A percentile compares a stretch with the other conserved stretches of the same genome.
These are phyloP conservation scores for Baronia brevicornis DNA, from an alignment of 2,888 invertebrate species.

Conservation along the genomic window DNA sequence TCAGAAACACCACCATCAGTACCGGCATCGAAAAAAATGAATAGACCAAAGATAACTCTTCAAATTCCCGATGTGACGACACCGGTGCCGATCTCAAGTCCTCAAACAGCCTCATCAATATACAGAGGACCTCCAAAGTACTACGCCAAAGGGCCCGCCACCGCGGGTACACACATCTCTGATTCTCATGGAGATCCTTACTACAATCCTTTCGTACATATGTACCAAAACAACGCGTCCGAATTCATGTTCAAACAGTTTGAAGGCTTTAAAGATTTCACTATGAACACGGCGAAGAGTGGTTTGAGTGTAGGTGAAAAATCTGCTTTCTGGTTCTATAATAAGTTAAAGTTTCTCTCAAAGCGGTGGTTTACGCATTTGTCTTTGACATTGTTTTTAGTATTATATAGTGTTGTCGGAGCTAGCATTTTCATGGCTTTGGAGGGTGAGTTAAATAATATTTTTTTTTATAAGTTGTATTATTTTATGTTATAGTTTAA, in stretches of 20 bases:
- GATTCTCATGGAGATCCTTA: conserved; percentile 52
- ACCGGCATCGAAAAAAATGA: conserved; percentile 48
- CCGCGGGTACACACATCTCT: conserved; percentile 48
- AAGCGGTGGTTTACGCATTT: conserved; percentile 93
- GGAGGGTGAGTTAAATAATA: conserved; percentile 87
- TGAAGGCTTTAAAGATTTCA: conserved; percentile 85
- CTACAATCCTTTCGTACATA: conserved; percentile 54
- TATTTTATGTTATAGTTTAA: no score
- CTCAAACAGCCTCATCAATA: conserved; percentile 37
- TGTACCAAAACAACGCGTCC: conserved; percentile 81
- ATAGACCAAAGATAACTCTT: conserved; percentile 66
- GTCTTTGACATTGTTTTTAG: conserved; percentile 85
- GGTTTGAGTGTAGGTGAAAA: conserved; percentile 91
- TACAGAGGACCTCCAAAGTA: conserved; percentile 35
- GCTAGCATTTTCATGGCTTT: conserved; percentile 86
- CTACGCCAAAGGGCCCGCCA: conserved; percentile 39
- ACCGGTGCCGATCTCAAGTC: conserved; percentile 34
- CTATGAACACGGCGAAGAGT: conserved; percentile 81
- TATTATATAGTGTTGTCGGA: conserved; percentile 87
- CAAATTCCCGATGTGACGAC: conserved; percentile 52
- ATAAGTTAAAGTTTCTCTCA: conserved; percentile 84
- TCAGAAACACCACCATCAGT: conserved; percentile 51
- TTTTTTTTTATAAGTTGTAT: no score
- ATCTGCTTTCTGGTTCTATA: conserved; percentile 85
- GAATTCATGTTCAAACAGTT: conserved; percentile 88